Evolutionary conservation across 2,113 vertebrate genomes (phyloP), one percentile per base, ranked within the genome.

Genomic region (Fukomys damarensis): DNA sequence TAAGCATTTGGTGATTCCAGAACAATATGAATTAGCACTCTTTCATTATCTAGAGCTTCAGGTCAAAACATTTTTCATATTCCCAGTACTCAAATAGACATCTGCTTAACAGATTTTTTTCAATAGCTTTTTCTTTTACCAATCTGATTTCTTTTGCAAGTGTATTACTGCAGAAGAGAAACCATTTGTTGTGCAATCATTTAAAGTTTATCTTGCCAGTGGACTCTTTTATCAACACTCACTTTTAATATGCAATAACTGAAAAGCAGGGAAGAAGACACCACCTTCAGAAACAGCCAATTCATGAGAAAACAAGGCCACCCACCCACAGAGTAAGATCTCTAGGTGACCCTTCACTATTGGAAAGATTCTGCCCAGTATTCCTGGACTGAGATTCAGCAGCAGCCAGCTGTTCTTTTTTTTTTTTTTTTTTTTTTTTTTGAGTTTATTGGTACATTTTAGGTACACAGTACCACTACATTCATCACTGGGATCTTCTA

Each of bases 31-130:
- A 92, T 98, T 95, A 98, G 95, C 94, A 94, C 84, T 94, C 94
- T 96, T 96, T 96, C 95, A 90, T 94, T 94, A 96, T 90, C 95
- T 88, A 87, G 76, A 96, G 83, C 76, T 85, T 92, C 24, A 20
- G 95, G 94, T 94, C 96, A 97, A 97, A 98, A 97, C 87, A 97
- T 96, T 97, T 91, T 96, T 94, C 80, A 77, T 88, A 97, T 96
- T 96, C 89, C 90, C 70, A 88, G 96, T 43, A 82, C 77, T 92
- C 84, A 88, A 79, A 93, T 96, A 96, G 95, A 91, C 96, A 97
- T 96, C 94, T 97, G 94, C 70, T 97, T 88, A 92, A 63, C 86
- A 94, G 70, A 68, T 86, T 85, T 89, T 96, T 96, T 96, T 89
- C 93, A 87, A 96, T 94, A 97, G 96, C 59, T 96, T 97, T 96